Conservation (phyloP, 2,113 vertebrate species). For the Piaya cayana region DNA sequence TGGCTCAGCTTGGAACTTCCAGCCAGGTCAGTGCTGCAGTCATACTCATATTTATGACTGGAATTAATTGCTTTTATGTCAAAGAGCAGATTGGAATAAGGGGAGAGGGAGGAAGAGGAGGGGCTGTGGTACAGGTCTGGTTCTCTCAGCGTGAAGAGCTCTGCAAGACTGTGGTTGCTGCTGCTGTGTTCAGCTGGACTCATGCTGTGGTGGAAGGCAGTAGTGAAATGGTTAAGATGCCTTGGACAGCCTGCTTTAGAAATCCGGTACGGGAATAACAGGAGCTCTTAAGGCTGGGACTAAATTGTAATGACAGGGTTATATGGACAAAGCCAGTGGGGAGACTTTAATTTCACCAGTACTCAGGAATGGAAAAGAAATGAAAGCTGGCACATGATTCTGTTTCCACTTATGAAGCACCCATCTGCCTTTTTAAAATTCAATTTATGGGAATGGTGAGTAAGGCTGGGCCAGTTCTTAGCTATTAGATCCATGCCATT, state of each 20-base stretch:
- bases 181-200: background rate
- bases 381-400: conserved; percentile 55
- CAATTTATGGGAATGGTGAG: conserved; percentile 45
- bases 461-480: background rate
- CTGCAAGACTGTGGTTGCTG: background rate
- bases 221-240: conserved; percentile 10
- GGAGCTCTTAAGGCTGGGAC: background rate
- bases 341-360: conserved; percentile 32
- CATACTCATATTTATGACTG: background rate
- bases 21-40: background rate
- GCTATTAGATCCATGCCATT: conserved; percentile 49
- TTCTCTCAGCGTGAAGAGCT: background rate
- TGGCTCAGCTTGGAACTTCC: background rate
- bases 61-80: background rate
- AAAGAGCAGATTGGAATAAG: background rate
- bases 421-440: conserved; percentile 61
- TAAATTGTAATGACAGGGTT: background rate
- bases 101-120: background rate
- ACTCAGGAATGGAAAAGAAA: conserved; percentile 31
- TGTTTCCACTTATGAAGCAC: conserved; percentile 49
- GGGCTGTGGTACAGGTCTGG: background rate
- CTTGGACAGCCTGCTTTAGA: background rate
- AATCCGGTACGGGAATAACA: background rate
- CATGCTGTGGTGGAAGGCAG: background rate
- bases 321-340: background rate